These are phyloP conservation scores for Caenorhabditis sp. DNA, from an alignment of 2,888 invertebrate species.

Conservation along the genomic window DNA sequence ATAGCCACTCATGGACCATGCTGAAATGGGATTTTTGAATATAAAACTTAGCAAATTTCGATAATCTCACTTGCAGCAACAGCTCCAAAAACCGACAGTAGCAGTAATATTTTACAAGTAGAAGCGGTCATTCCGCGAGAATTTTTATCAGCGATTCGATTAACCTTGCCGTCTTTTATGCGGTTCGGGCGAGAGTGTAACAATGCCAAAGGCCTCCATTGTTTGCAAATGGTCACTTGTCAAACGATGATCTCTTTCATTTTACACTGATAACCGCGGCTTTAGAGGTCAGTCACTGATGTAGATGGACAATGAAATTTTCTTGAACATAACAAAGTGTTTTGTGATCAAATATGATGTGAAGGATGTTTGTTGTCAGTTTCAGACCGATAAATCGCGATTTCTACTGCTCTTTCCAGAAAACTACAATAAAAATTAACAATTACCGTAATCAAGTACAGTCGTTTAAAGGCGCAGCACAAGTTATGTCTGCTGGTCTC, in stretches of 20 bases:
- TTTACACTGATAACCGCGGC: conserved; percentile 32
- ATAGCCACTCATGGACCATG: conserved; percentile 67
- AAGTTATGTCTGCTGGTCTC: background rate
- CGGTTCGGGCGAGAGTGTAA: conserved; percentile 7
- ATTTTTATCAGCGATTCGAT: background rate
- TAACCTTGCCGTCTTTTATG: conserved; percentile 19
- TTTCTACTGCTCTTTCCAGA: no score
- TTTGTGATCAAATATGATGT: background rate
- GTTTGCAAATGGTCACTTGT: conserved; percentile 16
- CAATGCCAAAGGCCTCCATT: conserved; percentile 6
- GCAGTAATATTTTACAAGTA: conserved; percentile 9
- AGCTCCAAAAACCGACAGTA: conserved; percentile 11
- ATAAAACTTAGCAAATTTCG: background rate
- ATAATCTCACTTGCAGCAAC: conserved; percentile 27
- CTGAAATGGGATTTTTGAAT: conserved; percentile 24
- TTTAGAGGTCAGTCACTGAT: conserved; percentile 40
- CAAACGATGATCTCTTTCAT: conserved; percentile 5
- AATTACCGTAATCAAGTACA: background rate
- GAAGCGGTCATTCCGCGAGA: background rate
- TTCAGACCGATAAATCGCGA: no score
- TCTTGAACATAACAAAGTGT: background rate
- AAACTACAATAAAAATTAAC: no score
- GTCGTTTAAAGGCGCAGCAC: conserved; percentile 2
- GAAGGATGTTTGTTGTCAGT: background rate
- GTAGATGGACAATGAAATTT: conserved; percentile 35